These are phyloP conservation scores for Uloborus plumipes DNA, from an alignment of 2,888 invertebrate species.

Conservation along the genomic window DNA sequence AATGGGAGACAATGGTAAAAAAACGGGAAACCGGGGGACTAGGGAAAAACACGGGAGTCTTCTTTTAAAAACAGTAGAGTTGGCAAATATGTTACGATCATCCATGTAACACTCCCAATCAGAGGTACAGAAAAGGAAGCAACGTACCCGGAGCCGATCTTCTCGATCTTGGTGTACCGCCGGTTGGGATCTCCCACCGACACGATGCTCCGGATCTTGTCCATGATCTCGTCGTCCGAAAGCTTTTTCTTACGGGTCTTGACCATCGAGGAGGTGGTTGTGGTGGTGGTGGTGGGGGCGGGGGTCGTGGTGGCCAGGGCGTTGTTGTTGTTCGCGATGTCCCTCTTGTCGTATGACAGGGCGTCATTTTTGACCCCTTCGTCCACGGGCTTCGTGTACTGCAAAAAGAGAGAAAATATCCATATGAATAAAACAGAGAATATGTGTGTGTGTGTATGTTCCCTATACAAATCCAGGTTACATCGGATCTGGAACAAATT, in stretches of 20 bases:
- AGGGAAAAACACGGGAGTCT: no score
- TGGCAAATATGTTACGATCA: no score
- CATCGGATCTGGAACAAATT: no score
- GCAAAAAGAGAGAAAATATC: conserved; percentile 3
- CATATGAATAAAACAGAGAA: no score
- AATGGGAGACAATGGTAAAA: no score
- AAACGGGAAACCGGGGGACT: no score
- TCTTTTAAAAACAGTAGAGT: no score
- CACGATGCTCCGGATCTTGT: conserved; percentile 83
- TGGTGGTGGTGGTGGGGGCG: conserved; percentile 38
- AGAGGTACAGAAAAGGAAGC: no score
- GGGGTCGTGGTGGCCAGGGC: conserved; percentile 55
- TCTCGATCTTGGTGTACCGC: conserved; percentile 84
- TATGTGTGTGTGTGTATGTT: no score
- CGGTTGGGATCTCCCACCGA: conserved; percentile 85
- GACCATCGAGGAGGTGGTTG: conserved; percentile 20
- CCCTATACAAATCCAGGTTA: no score
- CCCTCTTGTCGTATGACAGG: conserved; percentile 53
- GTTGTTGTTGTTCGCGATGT: conserved; percentile 64
- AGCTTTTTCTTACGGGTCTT: conserved; percentile 73
- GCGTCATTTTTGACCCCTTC: conserved; percentile 65
- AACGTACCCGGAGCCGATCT: conserved; percentile 77
- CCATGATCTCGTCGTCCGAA: conserved; percentile 82
- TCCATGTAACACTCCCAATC: no score
- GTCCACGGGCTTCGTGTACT: conserved; percentile 65